Percentiles rank a stretch among this genome's conserved stretches.
These are phyloP conservation scores for Oscarella lobularis DNA, from an alignment of 37 sponge, comb jelly and placozoan species.

Conservation along the genomic window DNA sequence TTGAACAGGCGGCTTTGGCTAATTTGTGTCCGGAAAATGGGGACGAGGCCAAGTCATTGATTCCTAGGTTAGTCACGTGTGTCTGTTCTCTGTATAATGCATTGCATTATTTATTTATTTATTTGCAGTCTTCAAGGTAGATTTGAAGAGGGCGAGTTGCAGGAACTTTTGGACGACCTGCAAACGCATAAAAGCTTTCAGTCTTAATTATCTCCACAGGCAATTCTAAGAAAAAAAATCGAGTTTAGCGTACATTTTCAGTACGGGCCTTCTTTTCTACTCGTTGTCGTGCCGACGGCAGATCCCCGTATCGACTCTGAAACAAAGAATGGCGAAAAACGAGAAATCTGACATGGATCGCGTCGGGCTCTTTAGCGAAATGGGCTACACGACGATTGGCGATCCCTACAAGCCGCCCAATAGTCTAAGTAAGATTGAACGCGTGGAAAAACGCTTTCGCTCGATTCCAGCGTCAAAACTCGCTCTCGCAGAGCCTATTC, in stretches of 20 bases:
- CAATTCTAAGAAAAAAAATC: too few species aligned
- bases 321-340: constrained; percentile 8
- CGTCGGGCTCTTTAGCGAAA: constrained; percentile 78
- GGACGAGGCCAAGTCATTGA: constrained; percentile 85
- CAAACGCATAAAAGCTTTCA: constrained; percentile 80
- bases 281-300: too few species aligned
- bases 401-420: constrained; percentile 58
- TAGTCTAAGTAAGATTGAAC: too few species aligned
- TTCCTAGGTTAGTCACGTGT: constrained; percentile 37
- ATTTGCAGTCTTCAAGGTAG: constrained; percentile 54
- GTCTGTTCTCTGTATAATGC: not conserved
- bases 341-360: constrained; percentile 69
- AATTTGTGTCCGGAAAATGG: constrained; percentile 76
- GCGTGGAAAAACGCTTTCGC: too few species aligned
- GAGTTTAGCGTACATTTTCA: too few species aligned
- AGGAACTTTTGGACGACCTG: constrained; percentile 80
- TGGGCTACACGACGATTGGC: constrained; percentile 71
- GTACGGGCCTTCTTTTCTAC: too few species aligned
- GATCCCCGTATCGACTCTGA: too few species aligned
- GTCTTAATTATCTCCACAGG: too few species aligned
- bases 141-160: constrained; percentile 77
- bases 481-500: constrained; percentile 50
- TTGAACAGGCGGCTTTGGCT: constrained; percentile 81
- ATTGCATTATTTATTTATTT: not conserved
- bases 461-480: not conserved